These are phyloP conservation scores for Neostethus bicornis DNA, from an alignment of 2,797 vertebrate species.

Conservation along the genomic window DNA sequence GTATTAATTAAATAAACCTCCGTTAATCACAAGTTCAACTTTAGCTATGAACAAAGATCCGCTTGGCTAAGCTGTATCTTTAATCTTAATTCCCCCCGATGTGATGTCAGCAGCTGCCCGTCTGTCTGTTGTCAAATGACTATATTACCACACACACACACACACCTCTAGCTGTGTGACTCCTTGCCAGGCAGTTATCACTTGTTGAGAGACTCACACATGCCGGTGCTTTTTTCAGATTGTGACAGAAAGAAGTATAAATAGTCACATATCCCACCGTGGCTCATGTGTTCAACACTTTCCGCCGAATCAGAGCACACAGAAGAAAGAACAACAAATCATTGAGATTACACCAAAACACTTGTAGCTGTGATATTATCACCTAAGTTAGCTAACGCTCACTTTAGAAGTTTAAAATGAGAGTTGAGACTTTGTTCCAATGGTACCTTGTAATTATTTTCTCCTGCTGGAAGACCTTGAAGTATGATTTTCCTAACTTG, in stretches of 20 bases:
- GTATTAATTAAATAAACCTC: too few species aligned
- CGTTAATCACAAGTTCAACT: too few species aligned
- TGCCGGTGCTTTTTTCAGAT: constrained; percentile 33
- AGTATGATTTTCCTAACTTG: too few species aligned
- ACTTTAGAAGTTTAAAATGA: too few species aligned
- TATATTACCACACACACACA: constrained; percentile 32
- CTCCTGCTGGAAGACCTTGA: too few species aligned
- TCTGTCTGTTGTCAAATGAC: constrained; percentile 33
- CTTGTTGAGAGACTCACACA: constrained; percentile 28
- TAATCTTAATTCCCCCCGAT: not conserved
- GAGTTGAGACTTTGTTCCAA: too few species aligned
- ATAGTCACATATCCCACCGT: constrained; percentile 45
- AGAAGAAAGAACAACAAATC: not conserved
- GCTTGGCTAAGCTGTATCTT: not conserved
- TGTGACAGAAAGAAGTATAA: constrained; percentile 46
- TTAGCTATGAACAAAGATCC: not conserved
- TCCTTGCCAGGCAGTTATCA: constrained; percentile 30
- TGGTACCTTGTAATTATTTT: too few species aligned
- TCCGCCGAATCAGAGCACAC: not conserved
- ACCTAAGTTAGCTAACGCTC: too few species aligned
- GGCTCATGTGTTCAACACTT: constrained; percentile 4
- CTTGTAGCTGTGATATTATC: too few species aligned
- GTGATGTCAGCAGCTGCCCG: constrained; percentile 15
- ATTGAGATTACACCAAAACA: not conserved
- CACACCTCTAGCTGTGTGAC: constrained; percentile 4